These are phyloP conservation scores for Paramacrobiotus metropolitanus DNA, from an alignment of 1,140 invertebrate species.

Conservation along the genomic window DNA sequence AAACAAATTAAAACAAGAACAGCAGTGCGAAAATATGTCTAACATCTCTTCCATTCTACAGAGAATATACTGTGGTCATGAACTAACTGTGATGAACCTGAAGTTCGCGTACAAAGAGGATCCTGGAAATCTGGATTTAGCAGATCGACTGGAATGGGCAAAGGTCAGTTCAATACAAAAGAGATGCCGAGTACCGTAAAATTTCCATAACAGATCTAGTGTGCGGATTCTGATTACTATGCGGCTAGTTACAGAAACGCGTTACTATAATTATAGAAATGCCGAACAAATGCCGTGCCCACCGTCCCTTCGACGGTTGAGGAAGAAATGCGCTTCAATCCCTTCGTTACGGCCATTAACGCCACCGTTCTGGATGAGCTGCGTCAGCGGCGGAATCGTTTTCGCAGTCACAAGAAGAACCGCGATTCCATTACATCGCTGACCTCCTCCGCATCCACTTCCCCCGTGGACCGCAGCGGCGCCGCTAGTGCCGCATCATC, in stretches of 20 bases:
- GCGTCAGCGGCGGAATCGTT: neutral
- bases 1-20: neutral
- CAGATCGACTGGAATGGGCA: conserved; percentile 45
- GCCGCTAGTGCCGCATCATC: neutral
- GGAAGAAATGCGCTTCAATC: neutral
- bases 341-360: neutral
- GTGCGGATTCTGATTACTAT: too few species aligned
- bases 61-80: conserved; percentile 89
- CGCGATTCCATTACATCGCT: too few species aligned
- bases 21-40: conserved; percentile 5
- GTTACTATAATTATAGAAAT: too few species aligned
- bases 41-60: conserved; percentile 20
- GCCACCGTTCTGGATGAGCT: neutral
- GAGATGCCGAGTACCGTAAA: too few species aligned
- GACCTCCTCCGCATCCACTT: neutral
- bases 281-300: neutral
- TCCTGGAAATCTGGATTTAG: conserved; percentile 44
- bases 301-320: neutral
- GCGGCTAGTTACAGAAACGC: too few species aligned
- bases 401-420: neutral
- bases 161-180: neutral
- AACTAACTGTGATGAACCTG: conserved; percentile 75
- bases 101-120: conserved; percentile 68
- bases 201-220: too few species aligned
- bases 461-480: neutral